Evolutionary conservation across 2,888 invertebrate genomes (phyloP), one percentile per base, ranked within the genome.

Genomic region (Nebria brevicollis): DNA sequence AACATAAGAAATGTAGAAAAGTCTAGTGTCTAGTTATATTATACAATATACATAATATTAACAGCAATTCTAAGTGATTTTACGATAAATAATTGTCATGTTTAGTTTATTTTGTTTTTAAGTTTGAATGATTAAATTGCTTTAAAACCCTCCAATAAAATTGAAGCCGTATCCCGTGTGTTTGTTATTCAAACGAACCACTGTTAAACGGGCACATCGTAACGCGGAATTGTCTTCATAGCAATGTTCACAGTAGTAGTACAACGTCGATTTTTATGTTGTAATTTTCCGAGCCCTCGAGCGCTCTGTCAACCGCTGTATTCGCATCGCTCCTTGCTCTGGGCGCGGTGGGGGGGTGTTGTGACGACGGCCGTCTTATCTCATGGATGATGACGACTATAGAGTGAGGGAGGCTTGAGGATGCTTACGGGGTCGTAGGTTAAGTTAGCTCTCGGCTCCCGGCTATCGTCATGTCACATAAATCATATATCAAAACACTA

Each of bases 211-310:
- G 8, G 54, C 54, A 13, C 54, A 54, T 54, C 54, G 54, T 34
- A 73, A 73, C 41, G 3, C 41, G 20, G 3, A 26, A 73, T 42
- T 73, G 43, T 41, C 26, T 73, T 42, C 3, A 34, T 73, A 68
- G 20, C 10, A 73, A 73, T 73, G 73, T 54, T 54, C 2, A 54
- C 54, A 54, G 13, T 54, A 13, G 8, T 54, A 54, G 66, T 15
- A 66, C n/a, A 85, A 86, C 87, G 87, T 86, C 85, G 86, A 87
- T 86, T 88, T 89, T 89, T 88, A 89, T 88, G 89, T 88, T 85
- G 88, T 88, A 88, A 89, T 89, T 89, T 89, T 88, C 88, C 87
- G 86, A 73, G 87, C 87, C 88, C 87, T 88, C 86, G 85, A 87
- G 87, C 86, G 84, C 85, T 86, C 84, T 85, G 78, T 78, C 78